Percentiles rank a stretch among this genome's conserved stretches.
Conservation (phyloP, 30 jellyfish, hydroid and myxozoan genomes). For the Pelagia noctiluca region DNA sequence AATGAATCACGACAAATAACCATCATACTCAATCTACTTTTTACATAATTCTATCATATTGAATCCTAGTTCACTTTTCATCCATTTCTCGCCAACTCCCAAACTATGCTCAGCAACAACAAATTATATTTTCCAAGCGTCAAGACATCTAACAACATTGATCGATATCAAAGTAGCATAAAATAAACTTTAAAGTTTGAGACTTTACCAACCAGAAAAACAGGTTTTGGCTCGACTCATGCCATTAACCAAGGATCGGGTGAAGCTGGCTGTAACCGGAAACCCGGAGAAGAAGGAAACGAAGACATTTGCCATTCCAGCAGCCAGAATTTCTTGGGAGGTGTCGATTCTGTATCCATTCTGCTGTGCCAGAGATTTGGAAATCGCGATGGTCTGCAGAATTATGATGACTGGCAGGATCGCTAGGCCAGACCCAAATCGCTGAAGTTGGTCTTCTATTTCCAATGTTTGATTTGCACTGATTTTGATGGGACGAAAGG, state of each 20-base stretch:
- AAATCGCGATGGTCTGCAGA: conserved; percentile 71
- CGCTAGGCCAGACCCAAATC: conserved; percentile 83
- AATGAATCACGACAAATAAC: too few relatives aligned
- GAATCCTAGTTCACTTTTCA: too few relatives aligned
- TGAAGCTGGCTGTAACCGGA: conserved; percentile 91
- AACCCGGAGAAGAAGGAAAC: conserved; percentile 87
- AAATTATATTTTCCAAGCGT: too few relatives aligned
- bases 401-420: conserved; percentile 75
- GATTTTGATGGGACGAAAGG: conserved; percentile 54
- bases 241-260: conserved; percentile 87
- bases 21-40: too few relatives aligned
- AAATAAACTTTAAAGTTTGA: too few relatives aligned
- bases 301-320: conserved; percentile 76
- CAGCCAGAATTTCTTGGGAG: conserved; percentile 79
- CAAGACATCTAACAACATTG: neutral
- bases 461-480: conserved; percentile 48
- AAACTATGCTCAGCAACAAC: too few relatives aligned
- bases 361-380: conserved; percentile 76
- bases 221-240: conserved; percentile 89
- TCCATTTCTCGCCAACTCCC: too few relatives aligned
- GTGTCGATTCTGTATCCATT: conserved; percentile 72
- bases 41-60: too few relatives aligned
- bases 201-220: conserved; percentile 74
- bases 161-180: neutral
- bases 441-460: conserved; percentile 34